These are phyloP conservation scores for Arctopsyche grandis DNA, from an alignment of 1,140 invertebrate genomes.

Conservation along the genomic window DNA sequence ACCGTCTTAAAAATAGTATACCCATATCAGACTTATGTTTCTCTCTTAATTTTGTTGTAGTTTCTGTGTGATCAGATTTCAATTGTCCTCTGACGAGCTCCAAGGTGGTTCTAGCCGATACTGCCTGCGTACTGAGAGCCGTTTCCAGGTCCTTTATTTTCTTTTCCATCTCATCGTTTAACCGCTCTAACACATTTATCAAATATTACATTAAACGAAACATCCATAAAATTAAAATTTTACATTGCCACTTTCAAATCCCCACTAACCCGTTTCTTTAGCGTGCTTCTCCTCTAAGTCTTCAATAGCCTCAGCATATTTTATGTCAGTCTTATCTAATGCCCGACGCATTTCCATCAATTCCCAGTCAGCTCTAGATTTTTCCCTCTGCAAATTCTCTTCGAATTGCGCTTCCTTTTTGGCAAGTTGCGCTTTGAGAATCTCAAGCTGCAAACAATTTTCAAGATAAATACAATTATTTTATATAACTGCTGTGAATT, in stretches of 20 bases:
- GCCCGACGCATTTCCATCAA: slow-evolving; percentile 62
- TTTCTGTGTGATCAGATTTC: slow-evolving; percentile 61
- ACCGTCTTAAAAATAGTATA: no score
- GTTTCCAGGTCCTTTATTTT: slow-evolving; percentile 59
- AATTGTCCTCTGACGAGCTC: slow-evolving; percentile 60
- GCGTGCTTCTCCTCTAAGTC: slow-evolving; percentile 60
- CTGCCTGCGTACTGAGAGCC: slow-evolving; percentile 57
- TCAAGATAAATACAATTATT: neutral
- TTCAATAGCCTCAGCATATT: slow-evolving; percentile 62
- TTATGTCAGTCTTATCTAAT: slow-evolving; percentile 63
- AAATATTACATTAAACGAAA: neutral
- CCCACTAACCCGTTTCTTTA: slow-evolving; percentile 59
- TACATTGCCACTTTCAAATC: no score
- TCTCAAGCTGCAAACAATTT: slow-evolving; percentile 59
- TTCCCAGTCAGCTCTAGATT: slow-evolving; percentile 65
- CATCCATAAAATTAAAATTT: neutral
- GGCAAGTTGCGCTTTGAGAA: slow-evolving; percentile 60
- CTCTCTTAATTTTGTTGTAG: slow-evolving; percentile 62
- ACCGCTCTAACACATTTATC: slow-evolving; percentile 56
- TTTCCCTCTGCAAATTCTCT: slow-evolving; percentile 58
- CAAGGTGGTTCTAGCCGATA: slow-evolving; percentile 59
- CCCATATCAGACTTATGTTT: slow-evolving; percentile 64
- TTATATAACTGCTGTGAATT: no score
- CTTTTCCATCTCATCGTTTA: slow-evolving; percentile 61
- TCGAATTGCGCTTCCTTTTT: slow-evolving; percentile 62